Evolutionary conservation across 37 sponge, comb jelly and placozoan species (phyloP).

Genomic region (Agelas oroides): DNA sequence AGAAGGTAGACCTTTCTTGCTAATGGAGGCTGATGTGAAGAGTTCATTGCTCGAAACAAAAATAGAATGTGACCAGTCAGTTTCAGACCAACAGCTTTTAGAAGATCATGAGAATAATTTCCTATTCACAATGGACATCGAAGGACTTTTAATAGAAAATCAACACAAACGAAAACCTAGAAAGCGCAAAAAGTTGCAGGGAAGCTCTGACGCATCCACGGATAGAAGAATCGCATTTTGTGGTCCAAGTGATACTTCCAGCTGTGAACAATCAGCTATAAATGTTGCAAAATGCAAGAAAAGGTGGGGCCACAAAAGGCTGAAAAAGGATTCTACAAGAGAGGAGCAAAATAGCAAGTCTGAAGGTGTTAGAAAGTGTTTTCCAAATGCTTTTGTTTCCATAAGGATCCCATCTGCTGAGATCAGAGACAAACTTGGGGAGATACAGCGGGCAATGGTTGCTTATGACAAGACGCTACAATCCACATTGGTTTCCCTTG

Average conservation of each 20-base stretch:
- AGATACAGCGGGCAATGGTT: slow-evolving; percentile 35
- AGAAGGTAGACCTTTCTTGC: no score
- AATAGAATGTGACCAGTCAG: no score
- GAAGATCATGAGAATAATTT: not conserved
- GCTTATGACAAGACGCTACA: slow-evolving; percentile 15
- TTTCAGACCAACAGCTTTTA: no score
- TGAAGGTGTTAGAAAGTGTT: not conserved
- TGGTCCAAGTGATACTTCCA: not conserved
- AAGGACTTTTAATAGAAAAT: not conserved
- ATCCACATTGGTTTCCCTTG: slow-evolving; percentile 28
- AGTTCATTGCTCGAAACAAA: no score
- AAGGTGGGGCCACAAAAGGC: not conserved
- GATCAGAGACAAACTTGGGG: slow-evolving; percentile 27
- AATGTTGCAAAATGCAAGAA: not conserved
- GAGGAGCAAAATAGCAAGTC: not conserved
- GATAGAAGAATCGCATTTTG: not conserved
- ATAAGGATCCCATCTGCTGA: slow-evolving; percentile 48
- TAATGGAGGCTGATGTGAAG: no score
- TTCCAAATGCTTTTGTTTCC: slow-evolving; percentile 72
- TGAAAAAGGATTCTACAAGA: not conserved
- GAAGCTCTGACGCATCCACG: not conserved
- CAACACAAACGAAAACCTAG: not conserved
- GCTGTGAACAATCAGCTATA: no score
- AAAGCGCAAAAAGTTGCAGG: not conserved
- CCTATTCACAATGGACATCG: not conserved